These are phyloP conservation scores for Trachemys scripta DNA, from an alignment of 2,113 vertebrate species.

Conservation along the genomic window DNA sequence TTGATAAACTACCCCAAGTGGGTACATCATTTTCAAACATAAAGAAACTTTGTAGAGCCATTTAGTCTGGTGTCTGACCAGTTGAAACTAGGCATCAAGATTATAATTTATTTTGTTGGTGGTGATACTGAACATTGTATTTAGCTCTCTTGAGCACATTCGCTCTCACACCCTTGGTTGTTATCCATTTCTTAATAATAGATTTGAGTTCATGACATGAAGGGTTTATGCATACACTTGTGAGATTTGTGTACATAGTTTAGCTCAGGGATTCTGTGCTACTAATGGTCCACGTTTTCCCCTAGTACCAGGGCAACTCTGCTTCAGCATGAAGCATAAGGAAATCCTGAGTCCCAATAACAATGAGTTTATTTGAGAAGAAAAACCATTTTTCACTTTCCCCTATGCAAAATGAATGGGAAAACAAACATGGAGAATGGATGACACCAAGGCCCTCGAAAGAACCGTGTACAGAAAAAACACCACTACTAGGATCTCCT, in stretches of 20 bases:
- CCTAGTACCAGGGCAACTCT: neutral
- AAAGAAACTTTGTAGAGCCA: neutral
- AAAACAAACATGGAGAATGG: neutral
- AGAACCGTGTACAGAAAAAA: neutral
- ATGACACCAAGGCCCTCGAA: neutral
- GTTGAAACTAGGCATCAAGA: rapidly evolving
- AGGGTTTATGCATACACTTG: neutral
- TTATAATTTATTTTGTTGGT: neutral
- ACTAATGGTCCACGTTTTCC: neutral
- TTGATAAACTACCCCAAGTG: rapidly evolving
- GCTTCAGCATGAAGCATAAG: neutral
- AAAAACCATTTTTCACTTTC: neutral
- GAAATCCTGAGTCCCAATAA: neutral
- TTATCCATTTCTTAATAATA: neutral
- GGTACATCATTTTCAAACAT: neutral
- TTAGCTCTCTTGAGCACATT: rapidly evolving
- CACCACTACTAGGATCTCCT: neutral
- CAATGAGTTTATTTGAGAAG: neutral
- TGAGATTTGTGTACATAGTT: neutral
- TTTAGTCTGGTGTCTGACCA: neutral
- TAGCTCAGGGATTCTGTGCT: neutral
- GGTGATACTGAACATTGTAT: neutral
- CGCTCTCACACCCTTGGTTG: neutral
- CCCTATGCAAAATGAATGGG: neutral
- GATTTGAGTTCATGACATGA: neutral